Evolutionary conservation across 2,797 vertebrate genomes (phyloP).

Genomic region (Miichthys miiuy): DNA sequence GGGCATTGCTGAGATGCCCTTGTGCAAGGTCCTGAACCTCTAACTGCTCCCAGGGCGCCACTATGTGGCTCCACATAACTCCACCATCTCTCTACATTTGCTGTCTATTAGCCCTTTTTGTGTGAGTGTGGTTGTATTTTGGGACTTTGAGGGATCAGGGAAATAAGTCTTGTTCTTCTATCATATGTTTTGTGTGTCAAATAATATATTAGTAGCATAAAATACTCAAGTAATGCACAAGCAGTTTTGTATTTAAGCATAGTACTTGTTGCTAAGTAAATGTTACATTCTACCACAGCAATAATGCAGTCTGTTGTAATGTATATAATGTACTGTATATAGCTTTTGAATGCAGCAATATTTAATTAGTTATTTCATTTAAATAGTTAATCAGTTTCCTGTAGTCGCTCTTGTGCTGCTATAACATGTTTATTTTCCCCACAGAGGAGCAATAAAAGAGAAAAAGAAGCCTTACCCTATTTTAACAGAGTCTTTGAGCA

Average conservation of each 20-base stretch:
- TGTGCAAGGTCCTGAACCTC: no score
- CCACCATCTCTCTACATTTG: no score
- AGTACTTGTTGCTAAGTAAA: not conserved
- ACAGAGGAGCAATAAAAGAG: not conserved
- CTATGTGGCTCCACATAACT: no score
- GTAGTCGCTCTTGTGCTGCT: not conserved
- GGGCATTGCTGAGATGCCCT: no score
- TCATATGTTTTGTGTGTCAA: no score
- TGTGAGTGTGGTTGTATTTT: no score
- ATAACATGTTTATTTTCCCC: not conserved
- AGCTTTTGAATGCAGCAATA: not conserved
- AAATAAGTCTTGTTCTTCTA: no score
- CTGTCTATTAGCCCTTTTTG: no score
- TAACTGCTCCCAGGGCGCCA: no score
- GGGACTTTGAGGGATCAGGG: no score
- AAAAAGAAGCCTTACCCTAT: constrained; percentile 16
- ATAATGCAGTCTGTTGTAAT: not conserved
- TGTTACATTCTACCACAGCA: not conserved
- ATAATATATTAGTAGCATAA: not conserved
- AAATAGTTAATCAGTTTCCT: constrained; percentile 4
- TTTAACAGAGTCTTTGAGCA: not conserved
- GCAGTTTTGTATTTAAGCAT: not conserved
- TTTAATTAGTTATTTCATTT: not conserved
- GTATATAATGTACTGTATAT: not conserved
- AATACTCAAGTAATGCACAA: not conserved